A percentile compares a stretch with the other conserved stretches of the same genome.
phyloP scores from a whole-genome alignment of 2,113 vertebrate genomes.

The Datnioides undecimradiatus region DNA sequence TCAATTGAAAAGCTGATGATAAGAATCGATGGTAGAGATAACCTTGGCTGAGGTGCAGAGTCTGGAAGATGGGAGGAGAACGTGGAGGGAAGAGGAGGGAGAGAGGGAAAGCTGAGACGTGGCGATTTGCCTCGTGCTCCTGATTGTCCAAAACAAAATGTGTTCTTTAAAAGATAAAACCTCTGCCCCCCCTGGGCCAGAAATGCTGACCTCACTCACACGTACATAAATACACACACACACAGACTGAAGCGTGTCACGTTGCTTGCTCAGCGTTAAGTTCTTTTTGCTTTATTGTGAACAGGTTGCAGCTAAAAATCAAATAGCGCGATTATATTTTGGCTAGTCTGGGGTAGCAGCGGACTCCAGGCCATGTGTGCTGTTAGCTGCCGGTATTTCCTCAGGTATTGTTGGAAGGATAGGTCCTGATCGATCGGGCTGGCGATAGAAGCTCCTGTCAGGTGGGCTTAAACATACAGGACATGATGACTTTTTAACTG shows the following conservation, averaged over 20 bases:
- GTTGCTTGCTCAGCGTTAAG: background rate
- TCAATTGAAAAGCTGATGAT: slow-evolving; percentile 86
- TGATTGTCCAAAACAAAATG: slow-evolving; percentile 44
- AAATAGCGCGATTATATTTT: background rate
- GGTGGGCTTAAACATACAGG: background rate
- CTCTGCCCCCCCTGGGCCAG: slow-evolving; percentile 7
- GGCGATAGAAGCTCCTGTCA: background rate
- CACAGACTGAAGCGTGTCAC: background rate
- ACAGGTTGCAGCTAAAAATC: background rate
- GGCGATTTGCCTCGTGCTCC: slow-evolving; percentile 47
- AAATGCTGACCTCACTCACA: slow-evolving; percentile 20
- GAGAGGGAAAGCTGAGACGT: slow-evolving; percentile 10
- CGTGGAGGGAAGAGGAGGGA: background rate
- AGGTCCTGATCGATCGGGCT: background rate
- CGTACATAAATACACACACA: background rate
- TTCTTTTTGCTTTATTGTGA: slow-evolving; percentile 26
- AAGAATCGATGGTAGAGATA: slow-evolving; percentile 84
- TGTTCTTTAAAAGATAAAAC: slow-evolving; percentile 36
- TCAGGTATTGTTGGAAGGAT: background rate
- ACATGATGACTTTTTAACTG: background rate
- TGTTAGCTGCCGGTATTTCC: slow-evolving; percentile 1
- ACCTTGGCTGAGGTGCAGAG: slow-evolving; percentile 79
- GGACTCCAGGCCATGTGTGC: background rate
- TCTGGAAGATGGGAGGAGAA: slow-evolving; percentile 61
- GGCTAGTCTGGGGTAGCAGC: background rate